Percentiles rank a stretch among this genome's conserved stretches.
Conservation (phyloP, 2,888 invertebrate species). For the Protophormia terraenovae region DNA sequence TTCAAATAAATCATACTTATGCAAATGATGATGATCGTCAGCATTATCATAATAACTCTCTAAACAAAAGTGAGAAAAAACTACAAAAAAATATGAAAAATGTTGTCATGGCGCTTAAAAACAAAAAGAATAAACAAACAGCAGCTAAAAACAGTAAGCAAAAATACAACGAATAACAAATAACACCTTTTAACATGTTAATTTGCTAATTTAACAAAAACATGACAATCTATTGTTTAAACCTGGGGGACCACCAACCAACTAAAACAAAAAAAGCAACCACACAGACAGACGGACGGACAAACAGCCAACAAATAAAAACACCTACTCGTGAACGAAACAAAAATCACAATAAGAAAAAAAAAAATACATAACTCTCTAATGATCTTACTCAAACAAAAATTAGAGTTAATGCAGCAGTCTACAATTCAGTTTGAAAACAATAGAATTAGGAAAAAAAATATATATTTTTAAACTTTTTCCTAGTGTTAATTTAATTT, state of each 20-base stretch:
- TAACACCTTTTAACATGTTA: conserved; percentile 71
- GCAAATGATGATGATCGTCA: conserved; percentile 34
- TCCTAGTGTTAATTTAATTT: conserved; percentile 48
- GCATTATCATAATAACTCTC: not conserved
- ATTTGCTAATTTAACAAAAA: conserved; percentile 74
- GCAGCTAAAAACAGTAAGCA: conserved; percentile 61
- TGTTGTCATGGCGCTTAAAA: conserved; percentile 29
- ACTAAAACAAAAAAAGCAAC: conserved; percentile 58
- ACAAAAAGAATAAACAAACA: not conserved
- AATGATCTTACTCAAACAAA: not conserved
- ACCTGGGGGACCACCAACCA: conserved; percentile 47
- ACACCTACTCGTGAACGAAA: conserved; percentile 2
- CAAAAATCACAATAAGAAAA: not conserved
- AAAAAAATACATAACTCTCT: conserved; percentile 20
- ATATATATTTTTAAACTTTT: too few species aligned
- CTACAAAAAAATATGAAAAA: not conserved
- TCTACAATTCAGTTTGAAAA: not conserved
- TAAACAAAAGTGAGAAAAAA: conserved; percentile 31
- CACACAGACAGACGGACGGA: conserved; percentile 1
- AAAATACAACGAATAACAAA: conserved; percentile 40
- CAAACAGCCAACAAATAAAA: not conserved
- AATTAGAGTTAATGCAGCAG: conserved; percentile 54
- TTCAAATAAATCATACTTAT: conserved; percentile 47
- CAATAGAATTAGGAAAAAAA: conserved; percentile 44
- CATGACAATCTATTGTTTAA: conserved; percentile 68